Percentiles rank a stretch among this genome's conserved stretches.
Evolutionary conservation across 2,888 invertebrate species (phyloP).

Genomic region (Amaurobius ferox): DNA sequence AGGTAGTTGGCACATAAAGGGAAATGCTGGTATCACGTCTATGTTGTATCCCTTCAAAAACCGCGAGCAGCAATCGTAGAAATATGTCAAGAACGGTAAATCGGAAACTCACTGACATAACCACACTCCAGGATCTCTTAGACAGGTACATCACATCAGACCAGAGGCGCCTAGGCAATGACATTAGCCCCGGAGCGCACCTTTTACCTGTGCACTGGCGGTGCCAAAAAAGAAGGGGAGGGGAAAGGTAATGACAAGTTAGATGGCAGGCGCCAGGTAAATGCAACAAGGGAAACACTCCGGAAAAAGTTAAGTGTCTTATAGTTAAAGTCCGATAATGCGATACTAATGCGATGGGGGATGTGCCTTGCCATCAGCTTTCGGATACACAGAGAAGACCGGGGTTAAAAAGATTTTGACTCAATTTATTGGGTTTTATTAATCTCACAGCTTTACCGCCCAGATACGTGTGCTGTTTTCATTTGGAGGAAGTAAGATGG

Average conservation of each 20-base stretch:
- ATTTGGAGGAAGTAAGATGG: too few relatives aligned
- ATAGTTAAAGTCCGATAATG: constrained; percentile 2
- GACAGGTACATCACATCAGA: constrained; percentile 35
- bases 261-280: constrained; percentile 41
- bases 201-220: constrained; percentile 35
- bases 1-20: too few relatives aligned
- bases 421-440: too few relatives aligned
- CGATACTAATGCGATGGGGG: not conserved
- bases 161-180: constrained; percentile 53
- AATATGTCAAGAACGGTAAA: too few relatives aligned
- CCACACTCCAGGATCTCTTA: constrained; percentile 31
- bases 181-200: constrained; percentile 42
- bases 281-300: not conserved
- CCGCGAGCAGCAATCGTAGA: too few relatives aligned
- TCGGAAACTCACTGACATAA: constrained; percentile 15
- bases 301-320: not conserved
- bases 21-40: too few relatives aligned
- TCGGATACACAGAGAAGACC: too few relatives aligned
- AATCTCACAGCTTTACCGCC: too few relatives aligned
- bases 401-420: too few relatives aligned
- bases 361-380: too few relatives aligned
- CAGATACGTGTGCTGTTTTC: too few relatives aligned
- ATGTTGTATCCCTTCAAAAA: too few relatives aligned
- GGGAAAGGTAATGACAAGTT: constrained; percentile 50
- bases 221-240: constrained; percentile 53